phyloP scores from a whole-genome alignment of 2,888 invertebrate species.

The Drosophila hamatofila region DNA sequence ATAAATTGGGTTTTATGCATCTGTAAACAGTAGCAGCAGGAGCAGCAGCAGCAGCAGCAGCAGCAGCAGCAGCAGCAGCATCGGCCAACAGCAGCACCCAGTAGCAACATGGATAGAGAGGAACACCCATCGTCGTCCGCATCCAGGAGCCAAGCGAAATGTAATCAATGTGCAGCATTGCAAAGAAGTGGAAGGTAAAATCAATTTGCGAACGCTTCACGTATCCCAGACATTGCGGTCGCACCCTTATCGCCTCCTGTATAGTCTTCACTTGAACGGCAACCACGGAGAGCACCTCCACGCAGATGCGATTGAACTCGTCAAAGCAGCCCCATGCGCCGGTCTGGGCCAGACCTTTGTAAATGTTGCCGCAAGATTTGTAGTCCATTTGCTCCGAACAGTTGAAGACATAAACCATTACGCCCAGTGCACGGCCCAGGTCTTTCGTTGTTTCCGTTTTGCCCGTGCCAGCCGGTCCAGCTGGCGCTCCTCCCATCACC shows the following conservation, averaged over 20 bases:
- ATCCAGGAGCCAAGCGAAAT: constrained; percentile 45
- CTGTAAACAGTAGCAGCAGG: constrained; percentile 69
- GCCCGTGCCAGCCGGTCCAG: constrained; percentile 97
- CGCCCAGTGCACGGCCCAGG: constrained; percentile 96
- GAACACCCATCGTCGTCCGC: constrained; percentile 28
- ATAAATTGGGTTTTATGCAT: constrained; percentile 91
- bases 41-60: constrained; percentile 27
- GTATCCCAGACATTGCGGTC: constrained; percentile 44
- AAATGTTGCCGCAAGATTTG: constrained; percentile 97
- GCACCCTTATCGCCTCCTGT: constrained; percentile 93
- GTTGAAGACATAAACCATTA: constrained; percentile 99
- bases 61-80: constrained; percentile 12
- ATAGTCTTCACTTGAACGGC: constrained; percentile 96
- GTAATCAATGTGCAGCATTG: constrained; percentile 78
- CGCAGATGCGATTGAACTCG: constrained; percentile 98
- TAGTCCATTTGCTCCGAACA: constrained; percentile 99
- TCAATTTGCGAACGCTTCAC: constrained; percentile 71
- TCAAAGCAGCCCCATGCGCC: constrained; percentile 99
- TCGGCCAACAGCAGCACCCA: neutral
- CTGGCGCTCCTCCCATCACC: constrained; percentile 98
- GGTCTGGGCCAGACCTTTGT: constrained; percentile 96
- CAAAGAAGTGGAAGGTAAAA: constrained; percentile 61
- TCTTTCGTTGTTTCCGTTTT: constrained; percentile 99
- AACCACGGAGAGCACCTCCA: constrained; percentile 98
- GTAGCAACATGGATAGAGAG: constrained; percentile 20